phyloP scores from a whole-genome alignment of 92 coral and sea anemone genomes.

The Zoanthus solanderi region DNA sequence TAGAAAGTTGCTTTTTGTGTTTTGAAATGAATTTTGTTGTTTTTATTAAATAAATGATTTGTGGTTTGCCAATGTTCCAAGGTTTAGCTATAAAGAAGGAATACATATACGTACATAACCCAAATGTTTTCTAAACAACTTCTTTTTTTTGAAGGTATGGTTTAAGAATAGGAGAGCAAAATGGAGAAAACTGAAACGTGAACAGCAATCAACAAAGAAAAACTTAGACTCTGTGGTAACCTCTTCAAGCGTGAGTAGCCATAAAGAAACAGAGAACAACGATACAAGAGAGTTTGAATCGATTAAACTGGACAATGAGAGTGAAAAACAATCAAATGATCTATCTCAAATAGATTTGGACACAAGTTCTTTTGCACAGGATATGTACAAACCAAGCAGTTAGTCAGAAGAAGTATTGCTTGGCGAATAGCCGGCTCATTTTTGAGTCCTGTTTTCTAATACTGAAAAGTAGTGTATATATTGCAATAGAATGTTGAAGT shows the following conservation, averaged over 20 bases:
- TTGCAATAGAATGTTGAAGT: neutral
- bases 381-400: neutral
- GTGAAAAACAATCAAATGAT: constrained; percentile 17
- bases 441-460: neutral
- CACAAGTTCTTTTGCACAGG: neutral
- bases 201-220: constrained; percentile 74
- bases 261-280: constrained; percentile 16
- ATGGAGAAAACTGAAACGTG: constrained; percentile 97
- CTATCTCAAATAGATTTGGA: constrained; percentile 14
- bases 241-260: neutral
- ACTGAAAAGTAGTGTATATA: constrained; percentile 4
- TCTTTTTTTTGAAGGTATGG: constrained; percentile 79
- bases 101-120: neutral
- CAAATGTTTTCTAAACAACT: neutral
- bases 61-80: neutral
- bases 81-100: neutral
- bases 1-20: neutral
- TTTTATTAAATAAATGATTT: neutral
- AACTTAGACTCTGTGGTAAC: constrained; percentile 42
- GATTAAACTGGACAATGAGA: constrained; percentile 13
- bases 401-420: constrained; percentile 19
- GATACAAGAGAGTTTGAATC: constrained; percentile 34
- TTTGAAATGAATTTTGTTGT: neutral
- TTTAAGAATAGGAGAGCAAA: constrained; percentile 98
- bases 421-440: neutral